Percentiles rank a stretch among this genome's conserved stretches.
Evolutionary conservation across 1,140 invertebrate species (phyloP).

Genomic region (Solenopsis fugax): DNA sequence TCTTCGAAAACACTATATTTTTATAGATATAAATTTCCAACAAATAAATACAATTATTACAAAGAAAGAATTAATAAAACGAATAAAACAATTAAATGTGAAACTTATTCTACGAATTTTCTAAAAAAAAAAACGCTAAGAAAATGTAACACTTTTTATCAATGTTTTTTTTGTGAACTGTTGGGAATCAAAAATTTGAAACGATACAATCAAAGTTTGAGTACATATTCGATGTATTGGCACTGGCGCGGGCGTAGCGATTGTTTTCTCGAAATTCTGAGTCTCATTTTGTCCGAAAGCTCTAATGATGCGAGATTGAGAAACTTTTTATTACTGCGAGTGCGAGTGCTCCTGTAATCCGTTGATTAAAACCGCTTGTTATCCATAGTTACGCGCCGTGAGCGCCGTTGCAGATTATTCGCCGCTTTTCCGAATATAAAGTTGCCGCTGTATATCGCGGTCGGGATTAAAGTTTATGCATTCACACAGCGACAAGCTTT

Average conservation of each 20-base stretch:
- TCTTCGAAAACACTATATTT: not conserved
- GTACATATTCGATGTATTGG: slow-evolving; percentile 12
- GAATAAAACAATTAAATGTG: not conserved
- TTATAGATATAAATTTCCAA: not conserved
- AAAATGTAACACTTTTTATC: not conserved
- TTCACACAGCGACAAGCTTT: slow-evolving; percentile 16
- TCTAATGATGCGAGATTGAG: slow-evolving; percentile 63
- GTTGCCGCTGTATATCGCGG: slow-evolving; percentile 47
- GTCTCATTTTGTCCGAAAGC: slow-evolving; percentile 64
- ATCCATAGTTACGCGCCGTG: slow-evolving; percentile 59
- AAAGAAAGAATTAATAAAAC: not conserved
- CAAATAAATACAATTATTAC: not conserved
- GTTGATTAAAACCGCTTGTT: slow-evolving; percentile 65
- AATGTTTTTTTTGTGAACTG: slow-evolving; percentile 1
- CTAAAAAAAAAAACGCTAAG: not conserved
- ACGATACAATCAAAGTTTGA: slow-evolving; percentile 1
- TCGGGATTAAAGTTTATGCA: slow-evolving; percentile 53
- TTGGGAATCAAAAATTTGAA: slow-evolving; percentile 27
- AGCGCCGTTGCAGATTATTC: slow-evolving; percentile 61
- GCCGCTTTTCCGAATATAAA: slow-evolving; percentile 57
- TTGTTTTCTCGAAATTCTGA: slow-evolving; percentile 57
- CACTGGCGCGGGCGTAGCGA: not conserved
- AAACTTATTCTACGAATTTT: not conserved
- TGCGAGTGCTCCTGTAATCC: slow-evolving; percentile 57
- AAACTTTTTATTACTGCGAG: slow-evolving; percentile 60